These are phyloP conservation scores for Thymelicus acteon DNA, from an alignment of 2,888 invertebrate species.

Conservation along the genomic window DNA sequence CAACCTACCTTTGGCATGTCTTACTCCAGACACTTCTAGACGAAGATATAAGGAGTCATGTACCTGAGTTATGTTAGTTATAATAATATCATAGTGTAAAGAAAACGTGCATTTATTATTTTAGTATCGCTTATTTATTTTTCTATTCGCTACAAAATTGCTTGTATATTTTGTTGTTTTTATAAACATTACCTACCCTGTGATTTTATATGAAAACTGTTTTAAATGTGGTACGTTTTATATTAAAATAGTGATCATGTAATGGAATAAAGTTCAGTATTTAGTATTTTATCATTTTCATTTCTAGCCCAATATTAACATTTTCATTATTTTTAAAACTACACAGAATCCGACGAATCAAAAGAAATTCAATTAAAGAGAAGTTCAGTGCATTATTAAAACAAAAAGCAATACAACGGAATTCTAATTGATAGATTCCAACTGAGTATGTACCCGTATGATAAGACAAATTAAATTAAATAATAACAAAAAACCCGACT, in stretches of 20 bases:
- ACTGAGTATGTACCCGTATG: too few relatives aligned
- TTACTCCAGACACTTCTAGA: conserved; percentile 44
- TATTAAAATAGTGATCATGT: background rate
- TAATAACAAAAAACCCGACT: too few relatives aligned
- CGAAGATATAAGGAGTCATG: background rate
- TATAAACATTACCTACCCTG: too few relatives aligned
- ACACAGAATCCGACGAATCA: too few relatives aligned
- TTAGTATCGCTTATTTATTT: background rate
- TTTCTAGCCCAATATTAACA: background rate
- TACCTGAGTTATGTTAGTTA: conserved; percentile 1
- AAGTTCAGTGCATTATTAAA: too few relatives aligned
- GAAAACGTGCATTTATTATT: background rate
- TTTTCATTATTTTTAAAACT: too few relatives aligned
- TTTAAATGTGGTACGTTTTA: background rate
- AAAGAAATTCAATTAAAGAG: too few relatives aligned
- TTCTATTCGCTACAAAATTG: too few relatives aligned
- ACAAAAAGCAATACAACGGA: too few relatives aligned
- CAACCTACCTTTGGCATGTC: conserved; percentile 47
- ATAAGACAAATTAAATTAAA: too few relatives aligned
- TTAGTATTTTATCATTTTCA: background rate
- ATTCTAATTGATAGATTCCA: too few relatives aligned
- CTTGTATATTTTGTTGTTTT: too few relatives aligned
- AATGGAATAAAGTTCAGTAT: background rate
- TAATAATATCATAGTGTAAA: background rate
- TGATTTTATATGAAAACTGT: background rate